A percentile compares a stretch with the other conserved stretches of the same genome.
Evolutionary conservation across 35 echinoderm and acorn worm species (phyloP).

Genomic region (Strongylocentrotus purpuratus): DNA sequence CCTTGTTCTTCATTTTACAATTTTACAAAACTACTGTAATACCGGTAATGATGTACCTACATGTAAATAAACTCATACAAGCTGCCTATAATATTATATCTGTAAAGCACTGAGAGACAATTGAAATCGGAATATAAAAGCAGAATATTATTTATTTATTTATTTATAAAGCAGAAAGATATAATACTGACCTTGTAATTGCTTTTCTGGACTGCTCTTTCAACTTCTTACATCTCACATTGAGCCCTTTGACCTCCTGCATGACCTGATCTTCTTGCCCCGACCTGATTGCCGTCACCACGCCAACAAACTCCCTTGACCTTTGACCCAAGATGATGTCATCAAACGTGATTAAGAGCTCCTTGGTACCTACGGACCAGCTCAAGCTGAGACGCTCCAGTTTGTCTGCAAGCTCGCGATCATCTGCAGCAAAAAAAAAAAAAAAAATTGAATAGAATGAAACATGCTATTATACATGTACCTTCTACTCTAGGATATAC

Average conservation of each 20-base stretch:
- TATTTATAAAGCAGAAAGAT: too few species aligned
- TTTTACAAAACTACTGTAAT: too few species aligned
- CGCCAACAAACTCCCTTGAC: background rate
- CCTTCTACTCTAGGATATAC: too few species aligned
- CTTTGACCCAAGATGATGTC: background rate
- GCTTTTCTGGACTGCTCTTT: constrained; percentile 32
- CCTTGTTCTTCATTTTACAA: too few species aligned
- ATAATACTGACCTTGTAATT: background rate
- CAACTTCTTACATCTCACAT: constrained; percentile 49
- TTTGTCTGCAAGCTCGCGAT: constrained; percentile 41
- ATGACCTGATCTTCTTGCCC: constrained; percentile 48
- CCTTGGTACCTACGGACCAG: constrained; percentile 63
- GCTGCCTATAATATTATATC: too few species aligned
- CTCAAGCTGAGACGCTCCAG: constrained; percentile 41
- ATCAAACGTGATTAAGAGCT: constrained; percentile 55
- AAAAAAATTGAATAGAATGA: background rate
- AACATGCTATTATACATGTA: too few species aligned
- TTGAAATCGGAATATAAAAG: too few species aligned
- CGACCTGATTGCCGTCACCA: constrained; percentile 49
- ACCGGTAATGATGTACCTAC: too few species aligned
- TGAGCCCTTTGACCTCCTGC: constrained; percentile 48
- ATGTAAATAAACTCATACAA: too few species aligned
- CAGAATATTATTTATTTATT: too few species aligned
- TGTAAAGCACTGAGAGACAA: too few species aligned
- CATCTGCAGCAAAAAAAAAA: constrained; percentile 25